Conservation (phyloP, 2,888 invertebrate species). For the Mesoligia furuncula region DNA sequence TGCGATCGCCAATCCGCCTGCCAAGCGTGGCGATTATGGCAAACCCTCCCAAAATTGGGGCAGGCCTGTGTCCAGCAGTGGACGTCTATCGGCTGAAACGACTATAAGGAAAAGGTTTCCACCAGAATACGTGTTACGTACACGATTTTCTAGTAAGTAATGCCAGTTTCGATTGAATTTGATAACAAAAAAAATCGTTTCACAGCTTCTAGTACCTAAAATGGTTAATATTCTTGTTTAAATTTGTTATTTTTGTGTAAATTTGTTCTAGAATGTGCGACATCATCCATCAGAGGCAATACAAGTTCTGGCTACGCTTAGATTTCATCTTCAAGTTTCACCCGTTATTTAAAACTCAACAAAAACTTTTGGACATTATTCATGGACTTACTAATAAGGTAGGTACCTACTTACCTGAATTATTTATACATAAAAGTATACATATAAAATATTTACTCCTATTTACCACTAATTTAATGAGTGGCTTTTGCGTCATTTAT, state of each 20-base stretch:
- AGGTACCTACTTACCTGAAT: conserved; percentile 81
- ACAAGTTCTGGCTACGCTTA: conserved; percentile 93
- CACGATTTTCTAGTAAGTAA: not conserved
- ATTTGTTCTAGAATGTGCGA: conserved; percentile 92
- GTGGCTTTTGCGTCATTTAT: not conserved
- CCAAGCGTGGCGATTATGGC: too few relatives aligned
- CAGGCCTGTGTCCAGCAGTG: too few relatives aligned
- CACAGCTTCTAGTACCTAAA: not conserved
- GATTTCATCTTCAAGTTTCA: conserved; percentile 93
- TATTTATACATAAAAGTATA: not conserved
- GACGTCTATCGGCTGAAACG: too few relatives aligned
- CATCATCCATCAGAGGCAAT: conserved; percentile 94
- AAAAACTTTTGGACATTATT: conserved; percentile 92
- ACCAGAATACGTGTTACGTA: too few relatives aligned
- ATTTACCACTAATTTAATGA: not conserved
- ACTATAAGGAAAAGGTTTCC: too few relatives aligned
- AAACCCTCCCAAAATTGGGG: too few relatives aligned
- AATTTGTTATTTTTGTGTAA: conserved; percentile 47
- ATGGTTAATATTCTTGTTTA: not conserved
- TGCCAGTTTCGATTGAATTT: too few relatives aligned
- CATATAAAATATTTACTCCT: not conserved
- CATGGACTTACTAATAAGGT: conserved; percentile 94
- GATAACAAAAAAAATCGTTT: not conserved
- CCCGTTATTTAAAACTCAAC: conserved; percentile 92
- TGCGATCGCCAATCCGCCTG: too few relatives aligned